These are phyloP conservation scores for Nomada fabriciana DNA, from an alignment of 2,888 invertebrate species.

Conservation along the genomic window DNA sequence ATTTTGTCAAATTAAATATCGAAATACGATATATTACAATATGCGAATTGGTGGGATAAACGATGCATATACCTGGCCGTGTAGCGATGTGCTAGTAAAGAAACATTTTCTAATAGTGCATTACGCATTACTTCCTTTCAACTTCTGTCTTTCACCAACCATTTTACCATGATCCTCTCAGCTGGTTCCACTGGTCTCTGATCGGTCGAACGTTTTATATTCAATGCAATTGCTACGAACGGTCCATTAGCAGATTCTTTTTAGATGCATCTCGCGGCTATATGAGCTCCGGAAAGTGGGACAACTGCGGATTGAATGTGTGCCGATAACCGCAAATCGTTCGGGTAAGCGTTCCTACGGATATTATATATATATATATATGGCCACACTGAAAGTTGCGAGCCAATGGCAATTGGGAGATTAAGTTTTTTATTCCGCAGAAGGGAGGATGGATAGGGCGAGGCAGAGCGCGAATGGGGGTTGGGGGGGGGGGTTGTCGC, in stretches of 20 bases:
- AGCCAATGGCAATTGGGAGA: conserved; percentile 53
- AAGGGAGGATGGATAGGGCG: conserved; percentile 18
- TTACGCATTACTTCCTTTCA: no score
- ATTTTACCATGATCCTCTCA: not conserved
- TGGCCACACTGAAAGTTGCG: conserved; percentile 34
- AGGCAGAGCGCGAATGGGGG: not conserved
- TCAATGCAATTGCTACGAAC: conserved; percentile 30
- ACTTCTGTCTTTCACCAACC: not conserved
- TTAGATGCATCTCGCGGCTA: conserved; percentile 28
- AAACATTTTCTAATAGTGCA: no score
- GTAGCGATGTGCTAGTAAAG: no score
- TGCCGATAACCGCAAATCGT: conserved; percentile 53
- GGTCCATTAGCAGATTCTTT: conserved; percentile 59
- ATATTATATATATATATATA: conserved; percentile 35
- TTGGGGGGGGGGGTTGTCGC: not conserved
- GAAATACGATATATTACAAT: no score
- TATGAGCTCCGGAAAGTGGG: conserved; percentile 45
- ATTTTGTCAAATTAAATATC: no score
- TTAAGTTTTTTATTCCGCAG: conserved; percentile 37
- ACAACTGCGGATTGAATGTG: conserved; percentile 52
- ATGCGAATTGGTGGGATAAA: no score
- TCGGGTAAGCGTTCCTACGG: conserved; percentile 38
- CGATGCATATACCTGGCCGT: no score
- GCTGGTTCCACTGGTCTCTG: not conserved
- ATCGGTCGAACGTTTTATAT: conserved; percentile 34